phyloP scores from a whole-genome alignment of 2,888 invertebrate species.

The Oxyteleia sp. region DNA sequence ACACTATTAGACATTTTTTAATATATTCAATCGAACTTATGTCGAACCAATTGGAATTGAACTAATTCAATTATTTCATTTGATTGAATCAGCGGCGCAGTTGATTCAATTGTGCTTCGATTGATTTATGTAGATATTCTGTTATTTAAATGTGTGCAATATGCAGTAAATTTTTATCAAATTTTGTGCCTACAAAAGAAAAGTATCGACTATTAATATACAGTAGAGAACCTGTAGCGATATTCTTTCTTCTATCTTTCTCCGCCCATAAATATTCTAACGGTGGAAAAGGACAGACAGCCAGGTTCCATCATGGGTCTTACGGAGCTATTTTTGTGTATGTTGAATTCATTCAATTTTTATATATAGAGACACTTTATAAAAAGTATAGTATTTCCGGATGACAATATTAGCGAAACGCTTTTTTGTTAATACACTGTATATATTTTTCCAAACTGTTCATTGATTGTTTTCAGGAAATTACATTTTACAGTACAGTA shows the following conservation, averaged over 20 bases:
- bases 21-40: constrained; percentile 12
- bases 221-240: background rate
- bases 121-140: constrained; percentile 8
- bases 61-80: constrained; percentile 12
- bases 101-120: constrained; percentile 19
- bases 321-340: constrained; percentile 28
- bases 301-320: constrained; percentile 16
- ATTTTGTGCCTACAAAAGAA: background rate
- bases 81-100: constrained; percentile 16
- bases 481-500: too few species aligned
- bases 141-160: background rate
- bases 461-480: too few species aligned
- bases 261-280: background rate
- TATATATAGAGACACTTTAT: constrained; percentile 21
- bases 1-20: too few species aligned
- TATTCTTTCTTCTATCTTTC: constrained; percentile 22
- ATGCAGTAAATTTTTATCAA: background rate
- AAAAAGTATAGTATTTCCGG: constrained; percentile 18
- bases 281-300: constrained; percentile 5
- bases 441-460: too few species aligned
- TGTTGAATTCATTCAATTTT: constrained; percentile 25
- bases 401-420: background rate
- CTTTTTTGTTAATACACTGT: background rate
- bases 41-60: constrained; percentile 6
- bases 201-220: background rate